Evolutionary conservation across 2,888 invertebrate species (phyloP).

Genomic region (Tipula unca): DNA sequence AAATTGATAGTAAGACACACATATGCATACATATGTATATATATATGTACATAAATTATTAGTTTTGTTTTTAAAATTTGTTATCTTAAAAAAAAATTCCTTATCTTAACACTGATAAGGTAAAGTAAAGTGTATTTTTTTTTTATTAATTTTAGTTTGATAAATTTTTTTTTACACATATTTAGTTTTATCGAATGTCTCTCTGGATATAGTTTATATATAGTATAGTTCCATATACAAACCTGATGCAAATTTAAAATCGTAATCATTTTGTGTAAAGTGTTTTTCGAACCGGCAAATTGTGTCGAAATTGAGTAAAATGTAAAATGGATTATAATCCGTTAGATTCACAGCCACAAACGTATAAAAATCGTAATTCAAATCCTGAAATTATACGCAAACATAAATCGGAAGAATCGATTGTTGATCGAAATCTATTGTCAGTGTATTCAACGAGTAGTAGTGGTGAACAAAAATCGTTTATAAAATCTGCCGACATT

Average conservation of each 20-base stretch:
- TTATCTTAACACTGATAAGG: background rate
- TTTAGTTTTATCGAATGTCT: background rate
- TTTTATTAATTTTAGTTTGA: background rate
- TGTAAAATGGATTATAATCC: constrained; percentile 4
- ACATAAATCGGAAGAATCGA: constrained; percentile 8
- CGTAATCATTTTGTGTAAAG: background rate
- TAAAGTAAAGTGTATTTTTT: background rate
- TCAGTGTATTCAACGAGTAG: background rate
- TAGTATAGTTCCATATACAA: background rate
- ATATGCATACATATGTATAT: too few relatives aligned
- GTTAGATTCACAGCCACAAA: background rate
- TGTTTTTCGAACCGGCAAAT: background rate
- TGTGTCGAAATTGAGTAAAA: background rate
- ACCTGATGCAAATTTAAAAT: background rate
- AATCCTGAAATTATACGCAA: constrained; percentile 15
- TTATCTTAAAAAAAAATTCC: background rate
- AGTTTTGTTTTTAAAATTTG: background rate
- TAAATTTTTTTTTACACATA: background rate
- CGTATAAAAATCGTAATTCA: background rate
- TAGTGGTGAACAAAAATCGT: background rate
- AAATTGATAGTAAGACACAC: too few relatives aligned
- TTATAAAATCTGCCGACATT: background rate
- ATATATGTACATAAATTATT: background rate
- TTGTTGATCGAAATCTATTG: background rate
- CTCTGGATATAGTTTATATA: background rate